These are phyloP conservation scores for Sylvia atricapilla DNA, from an alignment of 2,113 vertebrate species.

Conservation along the genomic window DNA sequence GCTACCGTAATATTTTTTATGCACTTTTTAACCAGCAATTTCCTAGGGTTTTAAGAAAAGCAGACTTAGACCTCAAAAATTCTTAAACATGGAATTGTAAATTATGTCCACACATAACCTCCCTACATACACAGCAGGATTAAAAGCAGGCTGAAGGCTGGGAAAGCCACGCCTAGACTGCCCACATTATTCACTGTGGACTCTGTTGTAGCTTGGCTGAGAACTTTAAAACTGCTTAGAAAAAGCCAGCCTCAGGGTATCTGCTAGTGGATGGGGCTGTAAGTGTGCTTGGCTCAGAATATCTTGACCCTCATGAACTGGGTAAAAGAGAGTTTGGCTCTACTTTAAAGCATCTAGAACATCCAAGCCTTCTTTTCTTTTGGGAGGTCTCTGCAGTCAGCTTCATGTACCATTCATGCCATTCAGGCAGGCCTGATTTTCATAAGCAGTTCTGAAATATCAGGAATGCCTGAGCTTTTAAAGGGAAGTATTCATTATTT, in stretches of 20 bases:
- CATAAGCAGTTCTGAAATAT: neutral
- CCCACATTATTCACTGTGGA: neutral
- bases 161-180: conserved; percentile 22
- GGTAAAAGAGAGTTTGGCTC: neutral
- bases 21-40: neutral
- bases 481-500: neutral
- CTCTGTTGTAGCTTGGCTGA: neutral
- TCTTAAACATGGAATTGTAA: neutral
- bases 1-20: neutral
- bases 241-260: neutral
- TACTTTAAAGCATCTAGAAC: neutral
- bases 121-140: neutral
- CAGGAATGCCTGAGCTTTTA: neutral
- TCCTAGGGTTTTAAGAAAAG: neutral
- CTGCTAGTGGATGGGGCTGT: neutral
- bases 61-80: neutral
- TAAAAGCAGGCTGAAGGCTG: neutral
- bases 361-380: neutral
- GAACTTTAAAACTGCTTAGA: neutral
- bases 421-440: neutral
- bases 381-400: neutral
- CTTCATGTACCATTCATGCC: neutral
- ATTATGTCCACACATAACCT: neutral
- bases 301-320: neutral
- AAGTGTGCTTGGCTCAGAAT: neutral